Evolutionary conservation across 2,113 vertebrate genomes (phyloP).

Genomic region (Hydrolagus affinis): DNA sequence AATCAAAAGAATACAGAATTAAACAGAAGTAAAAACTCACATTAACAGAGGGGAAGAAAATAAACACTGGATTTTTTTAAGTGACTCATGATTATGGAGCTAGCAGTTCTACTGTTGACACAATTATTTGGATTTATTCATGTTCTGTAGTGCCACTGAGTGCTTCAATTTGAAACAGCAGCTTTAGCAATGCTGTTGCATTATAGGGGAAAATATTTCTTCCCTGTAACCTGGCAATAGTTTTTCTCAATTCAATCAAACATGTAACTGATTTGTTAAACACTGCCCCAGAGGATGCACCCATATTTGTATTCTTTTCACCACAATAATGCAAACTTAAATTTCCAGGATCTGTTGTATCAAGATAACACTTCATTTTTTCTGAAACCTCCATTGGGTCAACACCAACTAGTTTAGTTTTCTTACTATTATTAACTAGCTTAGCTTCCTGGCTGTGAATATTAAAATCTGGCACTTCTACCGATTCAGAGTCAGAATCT

Average conservation of each 20-base stretch:
- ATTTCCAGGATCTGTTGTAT: not conserved
- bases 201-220: slow-evolving; percentile 85
- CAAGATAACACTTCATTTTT: not conserved
- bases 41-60: no score
- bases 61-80: no score
- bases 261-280: slow-evolving; percentile 50
- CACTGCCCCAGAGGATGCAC: slow-evolving; percentile 16
- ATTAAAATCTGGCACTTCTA: slow-evolving; percentile 14
- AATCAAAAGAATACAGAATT: not conserved
- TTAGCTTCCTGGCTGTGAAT: not conserved
- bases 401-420: no score
- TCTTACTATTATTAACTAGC: not conserved
- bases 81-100: no score
- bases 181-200: slow-evolving; percentile 69
- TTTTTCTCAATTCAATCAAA: slow-evolving; percentile 59
- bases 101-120: no score
- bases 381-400: not conserved
- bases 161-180: slow-evolving; percentile 52
- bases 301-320: not conserved
- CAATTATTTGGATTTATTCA: not conserved
- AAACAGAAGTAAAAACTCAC: no score
- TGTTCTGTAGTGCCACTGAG: slow-evolving; percentile 36
- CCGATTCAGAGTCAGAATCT: slow-evolving; percentile 61
- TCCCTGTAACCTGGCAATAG: slow-evolving; percentile 64
- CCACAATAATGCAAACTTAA: not conserved